Evolutionary conservation across 2,113 vertebrate species (phyloP).

Genomic region (Myotis brandtii): DNA sequence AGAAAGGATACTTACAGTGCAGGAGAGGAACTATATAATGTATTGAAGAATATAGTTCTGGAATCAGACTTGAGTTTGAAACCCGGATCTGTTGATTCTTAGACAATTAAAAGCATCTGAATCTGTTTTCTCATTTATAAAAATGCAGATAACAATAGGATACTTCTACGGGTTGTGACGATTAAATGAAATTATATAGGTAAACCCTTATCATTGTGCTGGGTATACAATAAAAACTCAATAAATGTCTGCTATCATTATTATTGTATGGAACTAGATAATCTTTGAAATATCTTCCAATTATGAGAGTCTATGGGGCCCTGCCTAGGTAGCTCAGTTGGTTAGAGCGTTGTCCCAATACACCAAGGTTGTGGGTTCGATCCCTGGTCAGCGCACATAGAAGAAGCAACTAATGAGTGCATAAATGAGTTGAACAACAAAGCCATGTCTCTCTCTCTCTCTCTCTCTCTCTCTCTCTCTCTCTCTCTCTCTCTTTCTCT

Average conservation of each 20-base stretch:
- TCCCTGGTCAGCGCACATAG: background rate
- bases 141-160: constrained; percentile 32
- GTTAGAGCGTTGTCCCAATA: background rate
- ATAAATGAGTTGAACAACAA: background rate
- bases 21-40: background rate
- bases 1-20: background rate
- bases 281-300: constrained; percentile 34
- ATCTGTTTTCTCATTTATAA: constrained; percentile 36
- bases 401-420: background rate
- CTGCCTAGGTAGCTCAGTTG: background rate
- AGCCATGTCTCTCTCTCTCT: background rate
- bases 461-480: background rate
- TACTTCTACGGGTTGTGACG: background rate
- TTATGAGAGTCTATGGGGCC: background rate
- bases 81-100: background rate
- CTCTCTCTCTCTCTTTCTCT: background rate
- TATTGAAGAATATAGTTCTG: constrained; percentile 1
- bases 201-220: background rate
- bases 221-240: background rate
- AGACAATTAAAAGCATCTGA: background rate
- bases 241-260: background rate
- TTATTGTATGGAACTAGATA: constrained; percentile 6
- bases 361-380: background rate
- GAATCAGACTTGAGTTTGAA: constrained; percentile 25
- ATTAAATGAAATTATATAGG: constrained; percentile 27